Base-by-base conservation (phyloP, 2,888 invertebrate genomes). In the Zhengitettix transpicula region DNA sequence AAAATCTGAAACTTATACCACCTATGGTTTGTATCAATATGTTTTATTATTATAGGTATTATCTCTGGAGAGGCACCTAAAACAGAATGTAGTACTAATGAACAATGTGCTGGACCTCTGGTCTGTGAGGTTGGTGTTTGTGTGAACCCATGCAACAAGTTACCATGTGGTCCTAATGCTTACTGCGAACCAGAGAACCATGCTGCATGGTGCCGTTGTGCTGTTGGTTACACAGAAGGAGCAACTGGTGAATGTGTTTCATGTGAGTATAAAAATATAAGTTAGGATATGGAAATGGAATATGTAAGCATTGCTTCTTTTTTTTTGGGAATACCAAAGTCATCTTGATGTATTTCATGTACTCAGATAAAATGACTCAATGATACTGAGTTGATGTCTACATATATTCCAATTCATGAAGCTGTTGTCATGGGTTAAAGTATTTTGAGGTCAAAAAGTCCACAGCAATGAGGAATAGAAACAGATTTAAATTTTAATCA, bases 171-270 rank as follows among this genome's bases (percentile, higher is more conserved):
- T 42, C 75, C 83, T 0, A 88, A 93, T 72, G 88, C 93, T 0
- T 85, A 85, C 68, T 94, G 94, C 71, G 89, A 91, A 73, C 85
- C 89, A 0, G 87, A 90, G 64, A 85, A 89, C 67, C 93, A 93
- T 70, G 88, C 87, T 0, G 89, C 89, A 10, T 88, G 88, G 86
- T 94, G 94, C 70, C 82, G 88, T 65, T 94, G 94, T 69, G 81
- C 84, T 60, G 84, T 87, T 56, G 92, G 92, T 15, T 93, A 81
- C 68, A 81, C 81, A 1, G 88, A 91, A 73, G 85, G 85, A 62
- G 78, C 82, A 58, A 83, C 83, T 63, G 90, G 89, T 60, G 86
- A 88, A 73, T 93, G 92, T 68, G 83, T 89, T 52, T 90, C 91
- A 58, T 82, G 88, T 86, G 75, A 77, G 79, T 77, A 8, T 7